Evolutionary conservation across 2,888 invertebrate genomes (phyloP), one percentile per base, ranked within the genome.

Genomic region (Melangyna quadrimaculata): DNA sequence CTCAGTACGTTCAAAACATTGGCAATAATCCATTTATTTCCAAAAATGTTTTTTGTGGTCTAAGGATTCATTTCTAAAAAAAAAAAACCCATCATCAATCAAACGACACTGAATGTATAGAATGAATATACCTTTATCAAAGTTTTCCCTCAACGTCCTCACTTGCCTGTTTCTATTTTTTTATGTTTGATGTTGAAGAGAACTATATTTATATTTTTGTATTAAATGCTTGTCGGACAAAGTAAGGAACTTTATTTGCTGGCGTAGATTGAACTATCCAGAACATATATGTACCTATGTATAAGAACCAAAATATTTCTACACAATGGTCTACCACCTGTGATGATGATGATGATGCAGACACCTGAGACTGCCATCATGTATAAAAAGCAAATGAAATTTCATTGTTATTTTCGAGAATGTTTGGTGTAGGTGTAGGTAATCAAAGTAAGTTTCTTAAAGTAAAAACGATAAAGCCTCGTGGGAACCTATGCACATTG

Each of bases 331-430:
- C 55, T 59, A 32, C 12, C 57, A 72, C 24, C 59, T 59, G 45
- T 22, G 24, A 59, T 35, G 22, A 45, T n/a, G n/a, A n/a, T n/a
- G n/a, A n/a, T n/a, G n/a, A n/a, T n/a, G n/a, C n/a, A 35, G 4
- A 59, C 59, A 59, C 71, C 57, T 45, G 59, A 59, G 71, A 32
- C 40, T 9, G 1, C 27, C n/a, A 43, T 29, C 17, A 19, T n/a
- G n/a, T n/a, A n/a, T n/a, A n/a, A n/a, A 55, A 48, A 59, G 59
- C 45, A 19, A 72, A 35, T 40, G 43, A 32, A 48, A 72, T 59
- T 48, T 22, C 2, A 59, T 72, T 59, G 40, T 57, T 59, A 59
- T 32, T 71, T 19, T 45, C 22, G 6, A 14, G 70, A 57, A 71
- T 32, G n/a, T 57, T 45, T 7, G 10, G 57, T 19, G 14, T 3